These are phyloP conservation scores for Amphipoea oculea DNA, from an alignment of 2,888 invertebrate genomes.

Conservation along the genomic window DNA sequence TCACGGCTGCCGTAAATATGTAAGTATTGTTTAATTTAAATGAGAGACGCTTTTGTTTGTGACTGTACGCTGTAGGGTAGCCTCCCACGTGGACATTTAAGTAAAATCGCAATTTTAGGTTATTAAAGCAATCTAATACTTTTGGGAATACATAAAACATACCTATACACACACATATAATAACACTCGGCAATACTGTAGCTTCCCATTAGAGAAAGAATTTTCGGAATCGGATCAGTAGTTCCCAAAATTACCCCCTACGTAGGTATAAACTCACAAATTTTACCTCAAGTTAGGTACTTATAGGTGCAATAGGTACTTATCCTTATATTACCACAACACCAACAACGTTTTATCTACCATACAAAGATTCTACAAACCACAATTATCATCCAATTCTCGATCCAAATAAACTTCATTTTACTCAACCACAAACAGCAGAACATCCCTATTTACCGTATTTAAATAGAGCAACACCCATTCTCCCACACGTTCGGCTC, in stretches of 20 bases:
- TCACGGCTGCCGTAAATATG: constrained; percentile 56
- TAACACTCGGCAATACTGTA: no score
- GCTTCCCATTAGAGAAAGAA: no score
- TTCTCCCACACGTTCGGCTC: constrained; percentile 26
- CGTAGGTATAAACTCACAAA: no score
- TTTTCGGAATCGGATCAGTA: no score
- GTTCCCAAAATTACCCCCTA: no score
- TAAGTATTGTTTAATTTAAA: constrained; percentile 67
- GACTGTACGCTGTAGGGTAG: constrained; percentile 50
- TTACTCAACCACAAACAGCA: background rate
- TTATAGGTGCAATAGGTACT: no score
- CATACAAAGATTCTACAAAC: no score
- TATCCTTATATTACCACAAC: no score
- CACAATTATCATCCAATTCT: background rate
- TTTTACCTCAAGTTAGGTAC: no score
- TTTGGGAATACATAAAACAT: no score
- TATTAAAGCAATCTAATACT: background rate
- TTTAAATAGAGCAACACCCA: constrained; percentile 48
- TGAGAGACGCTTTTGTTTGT: constrained; percentile 60
- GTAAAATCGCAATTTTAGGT: background rate
- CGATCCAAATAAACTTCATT: constrained; percentile 1
- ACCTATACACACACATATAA: no score
- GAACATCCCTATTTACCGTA: constrained; percentile 21
- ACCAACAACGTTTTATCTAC: no score
- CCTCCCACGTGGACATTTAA: background rate